phyloP scores from a whole-genome alignment of 2,113 vertebrate genomes.

The Lutjanus erythropterus region DNA sequence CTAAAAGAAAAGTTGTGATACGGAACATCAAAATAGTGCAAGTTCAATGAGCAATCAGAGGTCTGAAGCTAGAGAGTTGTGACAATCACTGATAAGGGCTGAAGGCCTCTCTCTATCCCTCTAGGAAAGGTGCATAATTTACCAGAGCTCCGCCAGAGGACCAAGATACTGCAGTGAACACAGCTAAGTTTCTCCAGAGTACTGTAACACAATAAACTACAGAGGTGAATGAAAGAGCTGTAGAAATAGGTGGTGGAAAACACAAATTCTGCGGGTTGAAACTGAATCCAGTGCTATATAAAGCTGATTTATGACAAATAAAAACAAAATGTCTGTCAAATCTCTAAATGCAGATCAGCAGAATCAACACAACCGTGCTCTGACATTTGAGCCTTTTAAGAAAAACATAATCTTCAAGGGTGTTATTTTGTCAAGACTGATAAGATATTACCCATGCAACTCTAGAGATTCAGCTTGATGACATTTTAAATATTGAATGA shows the following conservation, averaged over 20 bases:
- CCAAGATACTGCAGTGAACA: constrained; percentile 29
- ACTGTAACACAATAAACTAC: constrained; percentile 31
- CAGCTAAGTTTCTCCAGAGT: constrained; percentile 1
- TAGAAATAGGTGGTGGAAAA: background rate
- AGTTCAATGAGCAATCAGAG: constrained; percentile 69
- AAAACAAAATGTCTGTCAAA: too few species aligned
- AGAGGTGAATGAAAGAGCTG: background rate
- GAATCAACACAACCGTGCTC: background rate
- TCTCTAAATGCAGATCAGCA: too few species aligned
- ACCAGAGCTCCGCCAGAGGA: constrained; percentile 23
- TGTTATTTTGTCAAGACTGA: background rate
- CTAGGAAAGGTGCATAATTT: constrained; percentile 53
- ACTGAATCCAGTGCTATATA: background rate
- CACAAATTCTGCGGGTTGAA: background rate
- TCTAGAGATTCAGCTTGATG: background rate
- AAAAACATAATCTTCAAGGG: background rate
- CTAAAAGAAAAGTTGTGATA: constrained; percentile 57
- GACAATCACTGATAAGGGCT: constrained; percentile 65
- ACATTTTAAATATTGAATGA: constrained; percentile 25
- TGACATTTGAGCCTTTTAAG: background rate
- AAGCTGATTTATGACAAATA: background rate
- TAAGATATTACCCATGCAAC: background rate
- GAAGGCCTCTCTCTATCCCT: constrained; percentile 39
- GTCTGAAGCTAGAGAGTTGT: constrained; percentile 49
- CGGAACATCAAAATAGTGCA: constrained; percentile 46